phyloP scores from a whole-genome alignment of 2,113 vertebrate species.

The Elephantulus edwardii region DNA sequence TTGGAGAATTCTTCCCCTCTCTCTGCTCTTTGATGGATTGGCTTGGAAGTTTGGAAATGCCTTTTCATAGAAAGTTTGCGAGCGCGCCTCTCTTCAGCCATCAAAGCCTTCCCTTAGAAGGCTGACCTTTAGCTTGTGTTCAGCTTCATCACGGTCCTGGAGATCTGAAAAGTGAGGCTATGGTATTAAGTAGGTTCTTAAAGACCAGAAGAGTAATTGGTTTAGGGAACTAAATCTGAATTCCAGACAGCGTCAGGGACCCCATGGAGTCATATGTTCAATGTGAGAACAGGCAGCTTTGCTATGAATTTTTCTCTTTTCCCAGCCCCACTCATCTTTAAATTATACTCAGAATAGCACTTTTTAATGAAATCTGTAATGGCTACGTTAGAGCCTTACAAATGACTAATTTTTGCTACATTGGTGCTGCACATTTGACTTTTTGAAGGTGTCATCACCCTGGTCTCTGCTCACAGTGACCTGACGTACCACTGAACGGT shows the following conservation, averaged over 20 bases:
- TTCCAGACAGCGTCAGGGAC: background rate
- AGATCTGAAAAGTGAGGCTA: background rate
- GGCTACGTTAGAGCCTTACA: too few species aligned
- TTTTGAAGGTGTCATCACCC: too few species aligned
- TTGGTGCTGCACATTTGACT: too few species aligned
- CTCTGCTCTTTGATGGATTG: too few species aligned
- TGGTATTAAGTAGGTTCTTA: too few species aligned
- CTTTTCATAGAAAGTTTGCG: background rate
- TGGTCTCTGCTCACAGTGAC: too few species aligned
- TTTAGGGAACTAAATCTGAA: too few species aligned
- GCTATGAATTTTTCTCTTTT: background rate
- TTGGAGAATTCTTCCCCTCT: background rate
- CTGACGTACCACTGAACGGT: too few species aligned
- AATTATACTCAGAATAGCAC: background rate
- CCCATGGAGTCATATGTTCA: fast-evolving
- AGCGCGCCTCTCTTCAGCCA: background rate
- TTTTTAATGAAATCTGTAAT: too few species aligned
- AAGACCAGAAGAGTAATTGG: background rate
- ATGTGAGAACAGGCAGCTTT: background rate
- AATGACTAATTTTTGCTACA: too few species aligned
- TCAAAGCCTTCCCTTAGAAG: background rate
- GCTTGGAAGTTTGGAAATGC: fast-evolving
- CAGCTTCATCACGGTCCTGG: background rate
- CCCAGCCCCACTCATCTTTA: background rate
- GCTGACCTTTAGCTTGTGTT: background rate